Conservation (phyloP, 2,113 vertebrate genomes). For the Lophius piscatorius region DNA sequence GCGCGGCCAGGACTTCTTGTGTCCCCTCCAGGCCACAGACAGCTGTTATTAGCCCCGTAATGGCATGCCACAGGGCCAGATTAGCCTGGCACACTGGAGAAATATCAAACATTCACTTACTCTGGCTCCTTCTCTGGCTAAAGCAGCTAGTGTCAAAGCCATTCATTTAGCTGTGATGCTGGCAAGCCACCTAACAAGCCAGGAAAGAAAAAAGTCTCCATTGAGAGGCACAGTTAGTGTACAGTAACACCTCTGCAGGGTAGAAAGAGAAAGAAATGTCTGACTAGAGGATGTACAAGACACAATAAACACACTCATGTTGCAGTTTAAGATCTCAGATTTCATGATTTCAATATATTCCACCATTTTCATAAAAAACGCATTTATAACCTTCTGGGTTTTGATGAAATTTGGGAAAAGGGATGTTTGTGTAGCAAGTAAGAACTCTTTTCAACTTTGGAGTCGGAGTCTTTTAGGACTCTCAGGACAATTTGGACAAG, state of each 20-base stretch:
- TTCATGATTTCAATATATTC: no score
- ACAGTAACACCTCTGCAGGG: slow-evolving; percentile 38
- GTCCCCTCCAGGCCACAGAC: slow-evolving; percentile 78
- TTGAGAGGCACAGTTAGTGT: slow-evolving; percentile 32
- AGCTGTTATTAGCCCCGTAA: slow-evolving; percentile 85
- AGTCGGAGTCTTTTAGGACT: no score
- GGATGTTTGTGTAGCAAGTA: no score
- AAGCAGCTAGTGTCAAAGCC: slow-evolving; percentile 50
- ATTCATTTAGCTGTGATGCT: slow-evolving; percentile 57
- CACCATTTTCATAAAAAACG: no score
- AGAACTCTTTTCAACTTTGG: no score
- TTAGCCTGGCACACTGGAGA: slow-evolving; percentile 76
- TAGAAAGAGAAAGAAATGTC: slow-evolving; percentile 2
- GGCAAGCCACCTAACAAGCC: slow-evolving; percentile 60
- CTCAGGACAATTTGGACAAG: no score
- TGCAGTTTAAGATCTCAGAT: not conserved
- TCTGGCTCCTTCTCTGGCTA: slow-evolving; percentile 55
- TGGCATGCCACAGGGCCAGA: slow-evolving; percentile 81
- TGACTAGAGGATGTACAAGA: slow-evolving; percentile 2
- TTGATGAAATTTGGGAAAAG: no score
- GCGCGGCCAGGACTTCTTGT: slow-evolving; percentile 63
- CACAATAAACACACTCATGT: not conserved
- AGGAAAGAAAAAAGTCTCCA: slow-evolving; percentile 39
- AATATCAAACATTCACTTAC: slow-evolving; percentile 79
- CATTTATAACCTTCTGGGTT: no score